Base-by-base conservation (phyloP, 2,113 vertebrate genomes). In the Sinocyclocheilus anophthalmus region DNA sequence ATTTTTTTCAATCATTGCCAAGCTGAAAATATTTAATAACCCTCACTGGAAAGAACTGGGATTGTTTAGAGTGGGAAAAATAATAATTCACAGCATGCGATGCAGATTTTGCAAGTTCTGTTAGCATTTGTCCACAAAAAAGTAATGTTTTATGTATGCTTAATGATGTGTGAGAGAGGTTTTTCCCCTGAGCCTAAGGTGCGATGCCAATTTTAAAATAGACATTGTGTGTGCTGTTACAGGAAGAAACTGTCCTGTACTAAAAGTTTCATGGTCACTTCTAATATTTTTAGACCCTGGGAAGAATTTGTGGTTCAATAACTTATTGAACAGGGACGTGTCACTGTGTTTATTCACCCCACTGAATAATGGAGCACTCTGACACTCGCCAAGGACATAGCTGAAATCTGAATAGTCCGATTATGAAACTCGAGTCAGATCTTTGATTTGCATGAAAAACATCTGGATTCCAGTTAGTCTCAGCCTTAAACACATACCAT, bases 211-310 rank as follows among this genome's bases (percentile, higher is more conserved):
- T 82, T 22, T 22, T 75, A 67, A 83, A 80, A 84, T 37, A 80
- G 76, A 81, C 39, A 48, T 55, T 63, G 81, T 65, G 33, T 72
- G 65, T 67, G 61, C 63, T 42, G 39, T 55, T 75, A 63, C 50
- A 55, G 80, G 63, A 79, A 67, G 24, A 81, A 6, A 48, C 79
- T 24, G 16, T 69, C 5, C 33, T 77, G 76, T 82, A 79, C 72
- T 90, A 83, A 90, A 85, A 76, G 57, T 88, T 90, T 90, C 79
- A 90, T 88, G 87, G 72, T 37, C 37, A n/a, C 85, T 87, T 77
- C 55, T 78, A 75, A 83, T 79, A 69, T 88, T 83, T 85, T 88
- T 59, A 85, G 80, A 61, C 55, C 72, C 63, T 33, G 67, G 85
- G 61, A 70, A 72, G 37, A 80, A 55, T 37, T 14, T 63, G 83